phyloP scores from a whole-genome alignment of 30 jellyfish, hydroid and myxozoan genomes.

The Pelagia noctiluca region DNA sequence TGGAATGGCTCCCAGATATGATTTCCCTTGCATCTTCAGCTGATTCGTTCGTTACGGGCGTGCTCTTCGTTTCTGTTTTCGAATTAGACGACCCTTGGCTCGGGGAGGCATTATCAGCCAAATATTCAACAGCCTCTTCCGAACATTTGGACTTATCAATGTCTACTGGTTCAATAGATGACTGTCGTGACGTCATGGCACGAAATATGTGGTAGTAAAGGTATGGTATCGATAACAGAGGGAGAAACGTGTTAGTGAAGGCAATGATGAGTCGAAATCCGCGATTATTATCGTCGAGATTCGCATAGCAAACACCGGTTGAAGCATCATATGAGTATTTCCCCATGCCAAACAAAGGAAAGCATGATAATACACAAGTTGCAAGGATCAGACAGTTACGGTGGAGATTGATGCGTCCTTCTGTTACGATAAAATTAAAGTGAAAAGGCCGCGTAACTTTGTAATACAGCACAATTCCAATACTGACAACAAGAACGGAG shows the following conservation, averaged over 20 bases:
- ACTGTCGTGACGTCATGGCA: neutral
- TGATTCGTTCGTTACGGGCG: too few relatives aligned
- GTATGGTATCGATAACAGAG: neutral
- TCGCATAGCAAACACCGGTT: constrained; percentile 19
- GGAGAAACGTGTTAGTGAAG: neutral
- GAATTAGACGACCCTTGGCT: too few relatives aligned
- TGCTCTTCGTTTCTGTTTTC: too few relatives aligned
- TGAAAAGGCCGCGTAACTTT: neutral
- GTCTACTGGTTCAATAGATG: neutral
- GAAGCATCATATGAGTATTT: constrained; percentile 7
- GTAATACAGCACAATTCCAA: constrained; percentile 7
- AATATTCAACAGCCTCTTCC: too few relatives aligned
- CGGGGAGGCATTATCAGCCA: too few relatives aligned
- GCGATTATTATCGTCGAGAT: neutral
- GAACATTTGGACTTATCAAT: too few relatives aligned
- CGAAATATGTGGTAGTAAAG: neutral
- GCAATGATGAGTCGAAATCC: neutral
- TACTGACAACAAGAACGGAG: neutral
- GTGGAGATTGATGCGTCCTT: neutral
- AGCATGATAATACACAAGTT: constrained; percentile 13
- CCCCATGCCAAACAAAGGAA: constrained; percentile 21
- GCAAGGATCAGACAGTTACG: constrained; percentile 12
- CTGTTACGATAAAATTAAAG: neutral
- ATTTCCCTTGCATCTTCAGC: too few relatives aligned
- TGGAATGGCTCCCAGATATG: too few relatives aligned